Percentiles rank a stretch among this genome's conserved stretches.
These are phyloP conservation scores for Caretta caretta DNA, from an alignment of 2,113 vertebrate species.

Conservation along the genomic window DNA sequence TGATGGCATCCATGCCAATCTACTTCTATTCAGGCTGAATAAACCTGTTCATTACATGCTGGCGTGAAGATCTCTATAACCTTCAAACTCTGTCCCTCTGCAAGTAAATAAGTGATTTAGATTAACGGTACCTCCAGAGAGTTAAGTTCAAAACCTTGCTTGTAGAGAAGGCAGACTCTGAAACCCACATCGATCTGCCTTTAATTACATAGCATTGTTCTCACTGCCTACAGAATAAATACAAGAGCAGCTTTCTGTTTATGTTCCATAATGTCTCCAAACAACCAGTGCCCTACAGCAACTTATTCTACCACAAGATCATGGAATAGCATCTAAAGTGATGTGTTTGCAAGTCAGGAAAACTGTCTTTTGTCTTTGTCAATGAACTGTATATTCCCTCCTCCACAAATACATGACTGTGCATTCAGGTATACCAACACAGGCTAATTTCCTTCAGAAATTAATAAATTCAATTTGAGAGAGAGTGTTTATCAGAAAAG, in stretches of 20 bases:
- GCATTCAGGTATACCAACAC: not conserved
- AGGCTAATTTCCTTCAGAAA: not conserved
- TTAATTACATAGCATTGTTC: not conserved
- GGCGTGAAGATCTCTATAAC: not conserved
- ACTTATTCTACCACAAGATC: not conserved
- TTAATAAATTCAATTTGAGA: not conserved
- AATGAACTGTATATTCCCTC: not conserved
- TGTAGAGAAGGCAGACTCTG: not conserved
- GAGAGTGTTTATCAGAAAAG: not conserved
- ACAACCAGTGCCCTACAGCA: not conserved
- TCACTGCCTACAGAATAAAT: not conserved
- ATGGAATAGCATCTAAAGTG: not conserved
- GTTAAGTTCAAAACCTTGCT: not conserved
- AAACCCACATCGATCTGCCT: not conserved
- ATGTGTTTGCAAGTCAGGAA: not conserved
- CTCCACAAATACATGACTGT: not conserved
- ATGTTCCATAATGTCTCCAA: not conserved
- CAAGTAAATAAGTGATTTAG: not conserved
- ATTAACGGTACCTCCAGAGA: not conserved
- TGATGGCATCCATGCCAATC: not conserved
- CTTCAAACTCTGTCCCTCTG: fast-evolving
- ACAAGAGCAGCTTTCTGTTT: not conserved
- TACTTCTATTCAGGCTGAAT: not conserved
- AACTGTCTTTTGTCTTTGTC: not conserved
- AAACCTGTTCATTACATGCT: not conserved